phyloP scores from a whole-genome alignment of 2,888 invertebrate species.

The Phragmatobia fuliginosa region DNA sequence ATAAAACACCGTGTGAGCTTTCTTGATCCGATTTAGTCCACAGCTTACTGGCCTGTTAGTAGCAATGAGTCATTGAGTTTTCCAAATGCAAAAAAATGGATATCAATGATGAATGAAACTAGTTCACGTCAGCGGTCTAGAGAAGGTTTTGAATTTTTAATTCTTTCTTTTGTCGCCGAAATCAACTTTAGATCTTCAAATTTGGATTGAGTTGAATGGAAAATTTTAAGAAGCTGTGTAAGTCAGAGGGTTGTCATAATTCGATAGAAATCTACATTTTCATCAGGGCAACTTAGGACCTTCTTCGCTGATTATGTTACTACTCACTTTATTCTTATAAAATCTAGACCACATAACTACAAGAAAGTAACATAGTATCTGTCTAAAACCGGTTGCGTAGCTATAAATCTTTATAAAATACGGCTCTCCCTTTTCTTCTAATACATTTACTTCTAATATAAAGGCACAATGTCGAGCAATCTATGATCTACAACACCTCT shows the following conservation, averaged over 20 bases:
- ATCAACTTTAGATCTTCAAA: neutral
- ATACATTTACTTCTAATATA: neutral
- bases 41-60: neutral
- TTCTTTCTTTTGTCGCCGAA: too few relatives aligned
- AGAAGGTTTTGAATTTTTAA: too few relatives aligned
- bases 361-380: neutral
- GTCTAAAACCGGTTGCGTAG: neutral
- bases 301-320: neutral
- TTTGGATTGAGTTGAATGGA: neutral
- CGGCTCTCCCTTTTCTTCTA: neutral
- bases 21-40: neutral
- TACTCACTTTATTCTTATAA: neutral
- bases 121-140: too few relatives aligned
- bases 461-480: conserved; percentile 35
- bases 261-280: too few relatives aligned
- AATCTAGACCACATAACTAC: neutral
- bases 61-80: too few relatives aligned
- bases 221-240: neutral
- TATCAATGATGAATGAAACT: too few relatives aligned
- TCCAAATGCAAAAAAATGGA: too few relatives aligned
- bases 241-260: neutral
- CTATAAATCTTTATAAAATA: neutral
- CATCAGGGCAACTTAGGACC: neutral
- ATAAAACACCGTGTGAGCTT: neutral
- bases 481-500: conserved; percentile 40